Evolutionary conservation across 1,140 invertebrate genomes (phyloP), one percentile per base, ranked within the genome.

Genomic region (Linepithema humile): DNA sequence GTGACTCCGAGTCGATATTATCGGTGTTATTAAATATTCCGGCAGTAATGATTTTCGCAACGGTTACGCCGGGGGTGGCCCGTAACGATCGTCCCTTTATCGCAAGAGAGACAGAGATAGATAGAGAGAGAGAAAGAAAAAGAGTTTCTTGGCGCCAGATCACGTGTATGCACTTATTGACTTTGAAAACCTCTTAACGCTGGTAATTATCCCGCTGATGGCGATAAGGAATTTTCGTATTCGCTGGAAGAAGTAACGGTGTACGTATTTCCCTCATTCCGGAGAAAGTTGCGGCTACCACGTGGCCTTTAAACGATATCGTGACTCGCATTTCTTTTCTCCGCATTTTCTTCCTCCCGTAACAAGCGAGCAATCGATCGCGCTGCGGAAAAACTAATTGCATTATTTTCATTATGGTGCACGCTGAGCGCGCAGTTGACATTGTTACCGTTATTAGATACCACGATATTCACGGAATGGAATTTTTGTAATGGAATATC

Each of bases 11-110:
- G 35, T 80, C 64, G 75, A 40, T 80, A 80, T 69, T 69, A 78
- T 80, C 64, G 38, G 75, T n/a, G 12, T 80, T 70, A 80, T 80
- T 69, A 57, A 80, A 80, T 80, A 70, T 78, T 69, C 75, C 48
- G 35, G 64, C 12, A 10, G 35, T 80, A 80, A 80, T 80, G 75
- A 80, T 80, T 78, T 78, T 80, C 62, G 26, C 35, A 32, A 15
- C 17, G 29, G 59, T 20, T 55, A 62, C 17, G 59, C 29, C 53
- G 53, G 32, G 35, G 50, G 64, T 55, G 38, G 48, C 64, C 17
- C 48, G 35, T 32, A 69, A 80, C 48, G 75, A 70, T 80, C 43
- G 43, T n/a, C 17, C 74, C 20, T 38, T 20, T 23, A 9, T 64
- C 35, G 29, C n/a, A 40, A 40, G 45, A 70, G 43, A 57, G 20